phyloP scores from a whole-genome alignment of 2,113 vertebrate species.

The Galeopterus variegatus region DNA sequence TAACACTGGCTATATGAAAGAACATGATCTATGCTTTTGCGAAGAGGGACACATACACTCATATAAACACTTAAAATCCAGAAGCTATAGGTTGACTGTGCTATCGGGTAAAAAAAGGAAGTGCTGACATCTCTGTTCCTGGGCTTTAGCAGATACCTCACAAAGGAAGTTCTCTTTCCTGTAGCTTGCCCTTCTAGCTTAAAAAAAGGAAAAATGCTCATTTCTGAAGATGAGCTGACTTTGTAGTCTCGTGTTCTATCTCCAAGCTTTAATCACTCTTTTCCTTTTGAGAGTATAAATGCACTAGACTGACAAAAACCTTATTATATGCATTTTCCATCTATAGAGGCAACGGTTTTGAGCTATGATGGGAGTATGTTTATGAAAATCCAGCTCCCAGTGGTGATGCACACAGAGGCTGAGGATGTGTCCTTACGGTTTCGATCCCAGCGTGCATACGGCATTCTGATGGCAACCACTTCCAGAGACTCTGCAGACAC shows the following conservation, averaged over 20 bases:
- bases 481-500: constrained; percentile 97
- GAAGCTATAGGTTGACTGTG: background rate
- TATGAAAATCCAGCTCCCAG: constrained; percentile 98
- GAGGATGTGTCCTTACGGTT: constrained; percentile 98
- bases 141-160: background rate
- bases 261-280: background rate
- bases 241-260: background rate
- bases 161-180: background rate
- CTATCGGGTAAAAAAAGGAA: background rate
- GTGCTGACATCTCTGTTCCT: background rate
- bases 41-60: background rate
- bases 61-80: background rate
- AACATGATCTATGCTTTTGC: background rate
- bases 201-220: background rate
- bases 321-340: constrained; percentile 53
- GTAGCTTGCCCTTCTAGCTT: background rate
- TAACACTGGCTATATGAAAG: background rate
- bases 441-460: constrained; percentile 96
- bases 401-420: constrained; percentile 98
- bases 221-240: background rate
- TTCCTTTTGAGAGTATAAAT: background rate
- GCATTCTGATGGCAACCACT: constrained; percentile 98
- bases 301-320: background rate
- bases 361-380: constrained; percentile 99
- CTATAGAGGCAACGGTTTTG: constrained; percentile 96